Conservation (phyloP, 2,113 vertebrate species). For the Delphinus delphis region DNA sequence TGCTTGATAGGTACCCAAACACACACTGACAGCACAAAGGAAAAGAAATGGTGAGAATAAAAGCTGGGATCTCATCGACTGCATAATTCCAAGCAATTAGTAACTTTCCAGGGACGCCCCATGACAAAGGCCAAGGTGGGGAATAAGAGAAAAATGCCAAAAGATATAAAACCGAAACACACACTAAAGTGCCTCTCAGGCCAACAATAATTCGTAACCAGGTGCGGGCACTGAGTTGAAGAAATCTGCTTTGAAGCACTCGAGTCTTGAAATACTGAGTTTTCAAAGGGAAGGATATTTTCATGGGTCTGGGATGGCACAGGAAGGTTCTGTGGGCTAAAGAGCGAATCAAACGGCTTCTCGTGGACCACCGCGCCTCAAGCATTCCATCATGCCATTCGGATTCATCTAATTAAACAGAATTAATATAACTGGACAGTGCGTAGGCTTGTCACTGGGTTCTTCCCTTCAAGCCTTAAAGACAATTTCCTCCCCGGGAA, state of each 20-base stretch:
- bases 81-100: background rate
- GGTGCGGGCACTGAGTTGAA: background rate
- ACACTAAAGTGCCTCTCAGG: background rate
- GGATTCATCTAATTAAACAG: background rate
- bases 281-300: background rate
- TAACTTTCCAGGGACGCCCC: background rate
- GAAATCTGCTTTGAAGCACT: background rate
- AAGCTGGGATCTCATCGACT: background rate
- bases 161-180: background rate
- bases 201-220: background rate
- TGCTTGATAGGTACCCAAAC: background rate
- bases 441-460: background rate
- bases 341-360: background rate
- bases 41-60: background rate
- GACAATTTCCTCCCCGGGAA: background rate
- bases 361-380: background rate
- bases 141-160: background rate
- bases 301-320: background rate
- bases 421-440: background rate
- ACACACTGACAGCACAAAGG: background rate
- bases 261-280: background rate
- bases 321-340: background rate
- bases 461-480: background rate
- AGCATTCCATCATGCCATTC: background rate
- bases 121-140: background rate